Evolutionary conservation across 2,113 vertebrate species (phyloP), one percentile per base, ranked within the genome.

Genomic region (Miniopterus natalensis): DNA sequence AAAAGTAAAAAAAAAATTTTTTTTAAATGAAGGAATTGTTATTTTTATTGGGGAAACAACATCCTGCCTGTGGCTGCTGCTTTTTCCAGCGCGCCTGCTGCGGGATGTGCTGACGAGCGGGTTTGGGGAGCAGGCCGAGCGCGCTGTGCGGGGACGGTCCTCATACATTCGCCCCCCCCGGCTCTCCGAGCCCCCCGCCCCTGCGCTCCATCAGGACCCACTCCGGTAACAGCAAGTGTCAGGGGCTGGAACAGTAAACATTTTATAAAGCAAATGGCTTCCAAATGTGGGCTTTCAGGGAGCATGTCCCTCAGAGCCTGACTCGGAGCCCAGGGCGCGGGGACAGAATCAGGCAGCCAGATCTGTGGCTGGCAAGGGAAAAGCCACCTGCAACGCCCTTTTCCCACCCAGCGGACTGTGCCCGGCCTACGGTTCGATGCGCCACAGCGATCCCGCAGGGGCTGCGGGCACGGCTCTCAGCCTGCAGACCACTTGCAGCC

Each of bases 211-310:
- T 80, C 97, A 91, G 73, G 73, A 96, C 84, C 51, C 84, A n/a
- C 5, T 96, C 88, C 70, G 90, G 51, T 96, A 97, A 97, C 68
- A 96, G 83, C 89, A 97, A 95, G 88, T 90, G 92, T 96, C 68
- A 97, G 90, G 79, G 84, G 74, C 95, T 98, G 89, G 84, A 95
- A 96, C 8, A 97, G 90, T 95, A 96, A 98, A 97, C 95, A 94
- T 94, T 96, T 97, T 92, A 94, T 77, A 92, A 96, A 96, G 15
- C 70, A 97, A 98, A 97, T 88, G 18, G 87, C 75, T 98, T 98
- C 95, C 97, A 98, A 97, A 85, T 97, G 94, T 63, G 51, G 81
- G 42, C 96, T 95, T 98, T 65, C 51, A 5, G 2, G 2, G 51
- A 89, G 78, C 40, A 5, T 21, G 36, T 63, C 40, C 53, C 14